Conservation (phyloP, 2,113 vertebrate genomes). For the Lagopus leucura region DNA sequence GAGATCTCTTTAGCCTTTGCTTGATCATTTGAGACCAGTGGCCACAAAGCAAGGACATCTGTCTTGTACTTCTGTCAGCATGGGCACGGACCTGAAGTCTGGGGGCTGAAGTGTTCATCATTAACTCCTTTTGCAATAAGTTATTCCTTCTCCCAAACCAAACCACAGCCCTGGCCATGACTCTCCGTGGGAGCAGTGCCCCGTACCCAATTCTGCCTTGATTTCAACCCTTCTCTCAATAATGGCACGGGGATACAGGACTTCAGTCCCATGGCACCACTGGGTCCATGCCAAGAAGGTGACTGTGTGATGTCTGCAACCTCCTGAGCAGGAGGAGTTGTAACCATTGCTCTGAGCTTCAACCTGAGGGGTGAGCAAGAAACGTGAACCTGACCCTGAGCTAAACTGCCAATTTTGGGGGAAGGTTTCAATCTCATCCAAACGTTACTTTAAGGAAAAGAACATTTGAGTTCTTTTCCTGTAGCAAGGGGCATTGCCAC, state of each 20-base stretch:
- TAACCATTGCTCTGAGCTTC: background rate
- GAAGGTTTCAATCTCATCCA: background rate
- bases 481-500: too few relatives aligned
- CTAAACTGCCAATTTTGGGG: background rate
- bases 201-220: accelerated
- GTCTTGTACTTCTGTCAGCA: background rate
- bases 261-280: background rate
- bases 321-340: background rate
- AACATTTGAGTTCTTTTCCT: background rate
- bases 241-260: background rate
- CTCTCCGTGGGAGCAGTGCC: background rate
- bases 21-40: background rate
- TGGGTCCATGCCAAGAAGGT: background rate
- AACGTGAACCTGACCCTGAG: background rate
- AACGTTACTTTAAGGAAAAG: background rate
- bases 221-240: background rate
- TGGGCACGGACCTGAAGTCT: background rate
- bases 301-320: background rate
- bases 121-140: background rate
- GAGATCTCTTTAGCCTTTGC: background rate
- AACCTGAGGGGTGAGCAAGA: background rate
- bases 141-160: background rate
- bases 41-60: background rate
- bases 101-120: background rate
- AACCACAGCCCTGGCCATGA: background rate